Evolutionary conservation across 2,113 vertebrate species (phyloP), one percentile per base, ranked within the genome.

Genomic region (Coregonus clupeaformis): DNA sequence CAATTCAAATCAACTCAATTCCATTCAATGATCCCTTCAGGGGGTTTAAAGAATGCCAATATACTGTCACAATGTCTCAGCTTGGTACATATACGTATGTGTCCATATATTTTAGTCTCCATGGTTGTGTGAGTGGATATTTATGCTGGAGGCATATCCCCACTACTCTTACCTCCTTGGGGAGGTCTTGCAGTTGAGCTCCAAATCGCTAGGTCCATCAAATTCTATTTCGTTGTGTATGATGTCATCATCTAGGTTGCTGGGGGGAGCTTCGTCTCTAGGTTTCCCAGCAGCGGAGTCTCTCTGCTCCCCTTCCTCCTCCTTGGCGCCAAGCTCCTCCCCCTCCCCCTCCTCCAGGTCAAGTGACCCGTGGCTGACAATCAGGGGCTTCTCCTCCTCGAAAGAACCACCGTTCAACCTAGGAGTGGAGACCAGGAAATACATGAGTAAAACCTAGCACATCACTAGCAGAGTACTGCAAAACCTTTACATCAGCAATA

Each of bases 401-500:
- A 96, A 96, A 65, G 94, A 94, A 74, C 93, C 94, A 57, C 95
- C 95, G 73, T 97, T 98, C 86, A 98, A 92, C 88, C 97, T 97
- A 89, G 0, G 3, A 18, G 18, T 12, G 36, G 69, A 66, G 60
- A 73, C 25, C 30, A 63, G 12, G 42, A 45, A 49, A 27, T 27
- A n/a, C 32, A 11, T 42, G 36, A 11, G 36, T 42, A 52, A 60
- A n/a, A 49, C 47, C 22, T 24, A 30, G 12, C 60, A 49, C 71
- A 73, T 16, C 11, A 32, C 29, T 32, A 14, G 32, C n/a, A 62
- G 16, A 42, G 9, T 12, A 42, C 36, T 42, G 9, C 36, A 42
- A 7, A 42, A 42, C 9, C 36, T 42, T 11, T 42, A 42, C 36
- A 42, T 11, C 2, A 42, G 36, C 36, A 42, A 42, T 42, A 42